Conservation (phyloP, 2,888 invertebrate genomes). For the Leucozona laternaria region DNA sequence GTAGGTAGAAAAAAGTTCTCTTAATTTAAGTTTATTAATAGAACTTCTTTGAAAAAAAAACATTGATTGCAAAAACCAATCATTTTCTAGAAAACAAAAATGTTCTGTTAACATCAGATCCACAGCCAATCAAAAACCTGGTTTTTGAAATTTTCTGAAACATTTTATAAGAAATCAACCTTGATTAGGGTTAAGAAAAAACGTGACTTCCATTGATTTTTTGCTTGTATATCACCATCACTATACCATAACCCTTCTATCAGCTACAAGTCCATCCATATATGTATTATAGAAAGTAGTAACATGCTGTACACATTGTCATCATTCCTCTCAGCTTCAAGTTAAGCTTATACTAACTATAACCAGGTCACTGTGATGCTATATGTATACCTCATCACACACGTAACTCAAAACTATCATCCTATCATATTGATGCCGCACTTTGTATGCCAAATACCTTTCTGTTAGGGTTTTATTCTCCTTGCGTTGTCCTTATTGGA, state of each 20-base stretch:
- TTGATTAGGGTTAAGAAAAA: constrained; percentile 24
- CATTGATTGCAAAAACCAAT: background rate
- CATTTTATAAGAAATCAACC: constrained; percentile 4
- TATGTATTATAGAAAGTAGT: too few species aligned
- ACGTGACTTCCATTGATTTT: constrained; percentile 44
- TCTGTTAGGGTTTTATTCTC: constrained; percentile 2
- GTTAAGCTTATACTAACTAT: constrained; percentile 23
- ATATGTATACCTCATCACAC: constrained; percentile 49
- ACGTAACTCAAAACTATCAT: constrained; percentile 55
- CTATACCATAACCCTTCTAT: background rate
- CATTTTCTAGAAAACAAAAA: background rate
- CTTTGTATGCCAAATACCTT: constrained; percentile 48
- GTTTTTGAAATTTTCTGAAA: background rate
- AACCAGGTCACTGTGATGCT: background rate
- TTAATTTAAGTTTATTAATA: too few species aligned
- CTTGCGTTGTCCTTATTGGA: constrained; percentile 22
- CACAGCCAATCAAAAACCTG: background rate
- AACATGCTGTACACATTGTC: background rate
- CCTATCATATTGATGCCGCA: constrained; percentile 22
- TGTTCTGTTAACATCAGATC: background rate
- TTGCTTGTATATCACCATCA: too few species aligned
- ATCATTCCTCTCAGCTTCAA: background rate
- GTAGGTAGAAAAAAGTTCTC: too few species aligned
- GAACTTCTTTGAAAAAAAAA: too few species aligned
- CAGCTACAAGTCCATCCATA: background rate